Evolutionary conservation across 2,888 invertebrate genomes (phyloP).

Genomic region (Nemotelus nigrinus): DNA sequence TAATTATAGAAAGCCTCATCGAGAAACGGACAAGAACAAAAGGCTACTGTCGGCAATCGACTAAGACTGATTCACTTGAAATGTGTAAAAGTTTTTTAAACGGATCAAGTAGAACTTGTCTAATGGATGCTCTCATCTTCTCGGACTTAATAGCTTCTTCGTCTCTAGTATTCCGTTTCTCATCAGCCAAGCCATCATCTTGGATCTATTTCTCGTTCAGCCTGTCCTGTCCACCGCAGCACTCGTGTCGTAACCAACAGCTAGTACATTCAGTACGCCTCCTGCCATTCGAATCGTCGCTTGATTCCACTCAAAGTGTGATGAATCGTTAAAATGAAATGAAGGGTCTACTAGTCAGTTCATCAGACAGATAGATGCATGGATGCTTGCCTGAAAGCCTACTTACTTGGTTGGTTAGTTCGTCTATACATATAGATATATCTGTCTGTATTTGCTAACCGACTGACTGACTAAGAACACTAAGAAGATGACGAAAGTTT

Average conservation of each 20-base stretch:
- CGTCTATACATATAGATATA: background rate
- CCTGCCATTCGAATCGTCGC: slow-evolving; percentile 25
- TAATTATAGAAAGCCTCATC: slow-evolving; percentile 38
- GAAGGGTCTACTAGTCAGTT: slow-evolving; percentile 19
- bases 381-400: background rate
- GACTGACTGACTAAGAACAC: slow-evolving; percentile 31
- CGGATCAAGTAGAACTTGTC: slow-evolving; percentile 31
- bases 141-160: slow-evolving; percentile 39
- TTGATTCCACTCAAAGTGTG: slow-evolving; percentile 44
- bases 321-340: slow-evolving; percentile 41
- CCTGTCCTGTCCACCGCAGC: background rate
- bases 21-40: slow-evolving; percentile 29
- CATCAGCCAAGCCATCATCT: slow-evolving; percentile 5
- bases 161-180: background rate
- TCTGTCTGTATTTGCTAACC: slow-evolving; percentile 13
- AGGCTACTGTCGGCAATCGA: slow-evolving; percentile 17
- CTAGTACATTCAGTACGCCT: slow-evolving; percentile 5
- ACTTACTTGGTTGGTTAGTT: no score
- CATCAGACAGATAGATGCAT: background rate
- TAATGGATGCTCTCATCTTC: slow-evolving; percentile 39
- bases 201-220: background rate
- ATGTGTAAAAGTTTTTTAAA: slow-evolving; percentile 9
- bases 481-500: slow-evolving; percentile 37
- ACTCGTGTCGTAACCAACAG: background rate
- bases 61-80: background rate